Evolutionary conservation across 2,888 invertebrate species (phyloP).

Genomic region (Parnassius glacialis): DNA sequence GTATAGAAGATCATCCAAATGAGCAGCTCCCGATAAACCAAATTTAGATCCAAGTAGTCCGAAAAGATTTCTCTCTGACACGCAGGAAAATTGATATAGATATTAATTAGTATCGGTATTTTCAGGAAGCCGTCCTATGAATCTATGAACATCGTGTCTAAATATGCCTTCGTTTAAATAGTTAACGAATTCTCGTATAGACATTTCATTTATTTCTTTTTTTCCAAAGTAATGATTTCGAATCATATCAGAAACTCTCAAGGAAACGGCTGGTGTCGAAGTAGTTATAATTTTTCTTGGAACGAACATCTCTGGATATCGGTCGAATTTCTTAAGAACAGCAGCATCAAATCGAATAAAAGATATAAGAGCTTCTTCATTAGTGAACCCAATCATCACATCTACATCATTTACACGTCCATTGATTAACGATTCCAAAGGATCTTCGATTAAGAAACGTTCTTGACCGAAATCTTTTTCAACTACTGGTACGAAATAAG

Average conservation of each 20-base stretch:
- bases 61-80: slow-evolving; percentile 49
- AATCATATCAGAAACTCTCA: slow-evolving; percentile 43
- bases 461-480: slow-evolving; percentile 47
- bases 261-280: neutral
- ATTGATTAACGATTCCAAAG: slow-evolving; percentile 43
- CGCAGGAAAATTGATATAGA: slow-evolving; percentile 47
- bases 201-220: slow-evolving; percentile 4
- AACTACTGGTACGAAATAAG: slow-evolving; percentile 49
- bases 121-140: slow-evolving; percentile 33
- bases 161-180: slow-evolving; percentile 37
- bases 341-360: slow-evolving; percentile 29
- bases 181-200: slow-evolving; percentile 10
- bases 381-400: slow-evolving; percentile 85
- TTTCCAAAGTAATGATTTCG: slow-evolving; percentile 46
- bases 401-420: slow-evolving; percentile 80
- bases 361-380: slow-evolving; percentile 79
- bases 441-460: slow-evolving; percentile 46
- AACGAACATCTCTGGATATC: slow-evolving; percentile 44
- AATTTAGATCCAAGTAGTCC: slow-evolving; percentile 40
- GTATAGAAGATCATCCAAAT: slow-evolving; percentile 59
- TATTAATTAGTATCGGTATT: slow-evolving; percentile 34
- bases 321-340: slow-evolving; percentile 34
- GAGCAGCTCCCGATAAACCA: slow-evolving; percentile 47
- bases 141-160: slow-evolving; percentile 37
- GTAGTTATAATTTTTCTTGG: slow-evolving; percentile 42